These are phyloP conservation scores for Heliconius eleuchia DNA, from an alignment of 1,140 invertebrate genomes.

Conservation along the genomic window DNA sequence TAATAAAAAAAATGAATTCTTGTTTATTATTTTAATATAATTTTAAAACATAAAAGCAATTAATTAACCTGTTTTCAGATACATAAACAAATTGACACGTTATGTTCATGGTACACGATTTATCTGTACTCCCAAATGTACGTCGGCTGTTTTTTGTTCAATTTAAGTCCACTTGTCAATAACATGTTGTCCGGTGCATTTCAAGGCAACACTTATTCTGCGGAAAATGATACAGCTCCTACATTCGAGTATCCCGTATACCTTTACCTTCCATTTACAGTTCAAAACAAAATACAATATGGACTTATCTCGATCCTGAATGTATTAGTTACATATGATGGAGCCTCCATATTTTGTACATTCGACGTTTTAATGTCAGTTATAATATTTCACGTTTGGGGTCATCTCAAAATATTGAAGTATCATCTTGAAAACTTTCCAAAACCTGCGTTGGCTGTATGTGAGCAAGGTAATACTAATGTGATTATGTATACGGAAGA, in stretches of 20 bases:
- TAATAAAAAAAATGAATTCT: too few species aligned
- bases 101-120: background rate
- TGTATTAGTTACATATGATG: background rate
- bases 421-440: slow-evolving; percentile 44
- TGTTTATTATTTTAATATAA: too few species aligned
- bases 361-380: slow-evolving; percentile 41
- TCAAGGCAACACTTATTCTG: background rate
- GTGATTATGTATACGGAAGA: slow-evolving; percentile 24
- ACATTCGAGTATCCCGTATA: background rate
- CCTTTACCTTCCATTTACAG: background rate
- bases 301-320: background rate
- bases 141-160: background rate
- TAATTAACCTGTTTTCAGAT: background rate
- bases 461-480: background rate
- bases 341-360: slow-evolving; percentile 21
- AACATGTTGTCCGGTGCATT: background rate
- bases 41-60: background rate
- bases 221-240: background rate
- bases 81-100: background rate
- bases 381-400: slow-evolving; percentile 47
- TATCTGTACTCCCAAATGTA: background rate
- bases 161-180: background rate
- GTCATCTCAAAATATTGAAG: slow-evolving; percentile 48
- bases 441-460: slow-evolving; percentile 16
- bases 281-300: background rate